Percentiles rank a stretch among this genome's conserved stretches.
These are phyloP conservation scores for Selene dorsalis DNA, from an alignment of 2,797 vertebrate genomes.

Conservation along the genomic window DNA sequence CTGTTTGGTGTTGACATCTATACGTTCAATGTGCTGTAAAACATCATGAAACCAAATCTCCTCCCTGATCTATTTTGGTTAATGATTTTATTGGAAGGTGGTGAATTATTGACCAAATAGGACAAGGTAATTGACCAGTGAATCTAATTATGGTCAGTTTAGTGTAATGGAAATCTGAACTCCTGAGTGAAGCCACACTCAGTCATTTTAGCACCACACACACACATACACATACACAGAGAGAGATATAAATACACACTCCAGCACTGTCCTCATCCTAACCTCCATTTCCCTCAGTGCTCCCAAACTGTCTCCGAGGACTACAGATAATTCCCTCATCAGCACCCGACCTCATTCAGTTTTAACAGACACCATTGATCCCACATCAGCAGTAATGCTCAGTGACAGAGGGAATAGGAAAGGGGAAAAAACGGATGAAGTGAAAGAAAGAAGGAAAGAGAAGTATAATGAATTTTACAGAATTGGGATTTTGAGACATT, in stretches of 20 bases:
- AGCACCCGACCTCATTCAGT: constrained; percentile 39
- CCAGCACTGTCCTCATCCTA: constrained; percentile 20
- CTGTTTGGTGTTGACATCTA: background rate
- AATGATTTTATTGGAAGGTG: background rate
- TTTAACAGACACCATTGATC: constrained; percentile 54
- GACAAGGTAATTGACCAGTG: constrained; percentile 9
- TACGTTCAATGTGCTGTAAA: background rate
- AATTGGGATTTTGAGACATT: background rate
- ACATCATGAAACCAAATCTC: background rate
- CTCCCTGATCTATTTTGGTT: background rate
- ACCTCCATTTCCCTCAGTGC: constrained; percentile 8
- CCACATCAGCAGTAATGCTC: constrained; percentile 24
- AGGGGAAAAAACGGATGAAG: background rate
- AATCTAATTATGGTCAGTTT: constrained; percentile 19
- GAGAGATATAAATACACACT: constrained; percentile 1
- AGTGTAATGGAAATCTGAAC: constrained; percentile 39
- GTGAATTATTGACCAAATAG: constrained; percentile 13
- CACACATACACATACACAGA: background rate
- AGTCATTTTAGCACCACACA: constrained; percentile 1
- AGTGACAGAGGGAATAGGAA: background rate
- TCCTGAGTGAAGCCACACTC: constrained; percentile 15
- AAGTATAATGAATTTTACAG: background rate
- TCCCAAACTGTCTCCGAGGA: constrained; percentile 53
- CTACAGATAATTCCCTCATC: constrained; percentile 52
- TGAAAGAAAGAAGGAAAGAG: background rate